Evolutionary conservation across 2,888 invertebrate genomes (phyloP), one percentile per base, ranked within the genome.

Genomic region (Nephrotoma flavescens): DNA sequence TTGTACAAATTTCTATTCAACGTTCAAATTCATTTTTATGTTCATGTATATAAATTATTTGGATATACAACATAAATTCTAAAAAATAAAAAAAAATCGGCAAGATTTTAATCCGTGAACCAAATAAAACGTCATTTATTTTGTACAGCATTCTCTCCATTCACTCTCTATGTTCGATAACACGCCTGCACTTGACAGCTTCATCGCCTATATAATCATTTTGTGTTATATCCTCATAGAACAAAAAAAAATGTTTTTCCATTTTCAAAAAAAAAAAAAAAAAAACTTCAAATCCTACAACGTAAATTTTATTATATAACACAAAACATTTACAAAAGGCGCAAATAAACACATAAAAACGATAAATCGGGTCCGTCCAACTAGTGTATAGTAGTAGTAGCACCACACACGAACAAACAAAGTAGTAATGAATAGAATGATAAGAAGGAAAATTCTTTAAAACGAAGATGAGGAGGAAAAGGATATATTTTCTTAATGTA

Each of bases 151-250:
- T 11, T 84, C 84, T 42, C 71, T 71, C 71, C 7, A 71, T 71
- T 71, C 71, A 71, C 71, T 71, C 71, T 71, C 71, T 71, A 31
- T 19, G n/a, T 84, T 84, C n/a, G 12, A 42, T 42, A 84, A 42
- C 41, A 83, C 87, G 87, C 85, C 71, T 87, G 87, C 57, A 41
- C 42, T 84, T 87, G 87, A 87, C 87, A 87, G 87, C 86, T 87
- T 86, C 86, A 87, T 87, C 87, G 87, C 86, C 86, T 87, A 86
- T 86, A 86, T 86, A 87, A 87, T 87, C 87, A 86, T 86, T 87
- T 87, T 31, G n/a, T 42, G 84, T 84, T 84, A 42, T 84, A 42
- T 84, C 42, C 42, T 42, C 84, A 42, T 84, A 42, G 84, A 84
- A 84, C 42, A 84, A 41, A 84, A n/a, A 19, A 47, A 47, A 47